Conservation (phyloP, 2,797 vertebrate genomes). For the Lacerta bilineata region DNA sequence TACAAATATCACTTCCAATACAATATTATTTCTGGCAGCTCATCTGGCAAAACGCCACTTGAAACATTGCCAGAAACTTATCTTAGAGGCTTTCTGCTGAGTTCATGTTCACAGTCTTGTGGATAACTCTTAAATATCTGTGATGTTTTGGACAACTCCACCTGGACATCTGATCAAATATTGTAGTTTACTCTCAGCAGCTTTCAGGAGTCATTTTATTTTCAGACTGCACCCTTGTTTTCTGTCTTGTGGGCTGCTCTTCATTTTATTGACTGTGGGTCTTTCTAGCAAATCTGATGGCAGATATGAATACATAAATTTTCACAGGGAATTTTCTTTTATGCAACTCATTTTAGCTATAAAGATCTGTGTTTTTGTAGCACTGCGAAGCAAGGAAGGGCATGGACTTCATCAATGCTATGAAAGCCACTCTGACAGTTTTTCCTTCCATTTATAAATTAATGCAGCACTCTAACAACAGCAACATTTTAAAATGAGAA, state of each 20-base stretch:
- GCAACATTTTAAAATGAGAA: too few relatives aligned
- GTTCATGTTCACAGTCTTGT: constrained; percentile 1
- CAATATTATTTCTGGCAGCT: neutral
- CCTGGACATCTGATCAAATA: neutral
- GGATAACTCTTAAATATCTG: neutral
- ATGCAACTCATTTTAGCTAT: neutral
- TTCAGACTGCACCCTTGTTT: neutral
- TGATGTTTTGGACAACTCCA: neutral
- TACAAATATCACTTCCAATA: neutral
- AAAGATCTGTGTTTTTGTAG: neutral
- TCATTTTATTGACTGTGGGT: neutral
- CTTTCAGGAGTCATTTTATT: neutral
- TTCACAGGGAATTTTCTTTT: neutral
- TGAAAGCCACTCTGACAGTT: too few relatives aligned
- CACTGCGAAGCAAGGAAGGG: neutral
- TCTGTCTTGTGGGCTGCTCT: neutral
- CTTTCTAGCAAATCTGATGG: neutral
- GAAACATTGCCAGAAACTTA: neutral
- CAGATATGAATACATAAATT: neutral
- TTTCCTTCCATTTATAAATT: too few relatives aligned
- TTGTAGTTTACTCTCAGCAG: neutral
- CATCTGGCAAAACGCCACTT: neutral
- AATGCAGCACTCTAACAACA: too few relatives aligned
- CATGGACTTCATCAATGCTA: neutral
- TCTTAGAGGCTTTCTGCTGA: neutral